Evolutionary conservation across 2,888 invertebrate species (phyloP).

Genomic region (Lithosia quadra): DNA sequence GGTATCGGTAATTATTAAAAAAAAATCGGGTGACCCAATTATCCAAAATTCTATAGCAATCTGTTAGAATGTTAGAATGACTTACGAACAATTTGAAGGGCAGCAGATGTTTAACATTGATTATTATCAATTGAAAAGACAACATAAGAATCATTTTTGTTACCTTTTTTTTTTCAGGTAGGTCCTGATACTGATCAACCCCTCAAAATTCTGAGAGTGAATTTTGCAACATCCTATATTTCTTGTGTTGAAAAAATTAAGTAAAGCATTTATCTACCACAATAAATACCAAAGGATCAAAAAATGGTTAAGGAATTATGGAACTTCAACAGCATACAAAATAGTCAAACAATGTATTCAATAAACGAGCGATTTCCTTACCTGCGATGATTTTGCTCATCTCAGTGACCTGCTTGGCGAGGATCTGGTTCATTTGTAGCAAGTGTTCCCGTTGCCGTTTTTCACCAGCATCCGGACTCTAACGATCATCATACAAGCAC

Average conservation of each 20-base stretch:
- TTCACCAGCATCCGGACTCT: conserved; percentile 93
- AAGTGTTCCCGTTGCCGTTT: conserved; percentile 96
- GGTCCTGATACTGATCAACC: no score
- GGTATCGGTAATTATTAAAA: no score
- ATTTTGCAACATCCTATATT: no score
- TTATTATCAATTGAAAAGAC: no score
- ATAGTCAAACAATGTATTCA: conserved; percentile 36
- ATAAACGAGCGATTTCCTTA: conserved; percentile 80
- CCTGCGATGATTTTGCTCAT: conserved; percentile 98
- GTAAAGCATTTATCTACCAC: background rate
- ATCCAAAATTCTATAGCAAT: no score
- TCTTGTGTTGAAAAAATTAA: background rate
- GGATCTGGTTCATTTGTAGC: conserved; percentile 95
- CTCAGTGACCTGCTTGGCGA: conserved; percentile 97
- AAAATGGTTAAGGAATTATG: conserved; percentile 8
- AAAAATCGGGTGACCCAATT: no score
- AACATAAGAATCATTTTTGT: no score
- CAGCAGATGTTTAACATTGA: no score
- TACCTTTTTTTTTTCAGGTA: no score
- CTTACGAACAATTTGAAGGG: no score
- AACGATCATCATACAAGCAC: conserved; percentile 74
- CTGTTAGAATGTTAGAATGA: no score
- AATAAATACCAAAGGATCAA: background rate
- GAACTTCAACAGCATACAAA: conserved; percentile 24
- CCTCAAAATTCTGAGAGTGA: no score